Conservation (phyloP, 2,888 invertebrate genomes). For the Xylota sylvarum region DNA sequence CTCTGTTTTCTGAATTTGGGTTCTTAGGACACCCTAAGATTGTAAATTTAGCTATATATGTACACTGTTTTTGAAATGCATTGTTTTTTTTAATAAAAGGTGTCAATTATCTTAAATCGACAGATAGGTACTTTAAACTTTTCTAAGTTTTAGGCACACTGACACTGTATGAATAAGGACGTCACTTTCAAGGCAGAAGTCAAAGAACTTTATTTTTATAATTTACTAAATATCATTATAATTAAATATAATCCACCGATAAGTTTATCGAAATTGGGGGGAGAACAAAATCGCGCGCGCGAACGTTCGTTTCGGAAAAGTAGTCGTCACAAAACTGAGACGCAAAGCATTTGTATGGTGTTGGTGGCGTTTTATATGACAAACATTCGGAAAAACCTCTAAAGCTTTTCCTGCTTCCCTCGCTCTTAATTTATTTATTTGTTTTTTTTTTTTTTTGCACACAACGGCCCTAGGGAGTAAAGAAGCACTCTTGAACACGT, state of each 20-base stretch:
- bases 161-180: neutral
- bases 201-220: neutral
- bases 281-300: slow-evolving; percentile 76
- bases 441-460: slow-evolving; percentile 8
- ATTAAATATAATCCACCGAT: slow-evolving; percentile 13
- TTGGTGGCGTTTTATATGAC: slow-evolving; percentile 16
- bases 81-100: neutral
- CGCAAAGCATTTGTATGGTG: slow-evolving; percentile 37
- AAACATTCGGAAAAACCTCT: slow-evolving; percentile 43
- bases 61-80: neutral
- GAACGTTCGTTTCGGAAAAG: slow-evolving; percentile 83
- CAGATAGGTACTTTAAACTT: neutral
- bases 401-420: slow-evolving; percentile 53
- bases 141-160: neutral
- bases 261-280: slow-evolving; percentile 32
- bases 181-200: neutral
- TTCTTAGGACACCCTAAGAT: no score
- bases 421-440: slow-evolving; percentile 25
- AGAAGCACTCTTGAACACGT: slow-evolving; percentile 48
- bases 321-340: slow-evolving; percentile 83
- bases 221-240: neutral
- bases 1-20: neutral
- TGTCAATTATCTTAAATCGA: neutral
- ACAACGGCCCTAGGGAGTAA: slow-evolving; percentile 27
- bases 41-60: neutral